These are phyloP conservation scores for Drosophila pachea DNA, from an alignment of 1,140 invertebrate species.

Conservation along the genomic window DNA sequence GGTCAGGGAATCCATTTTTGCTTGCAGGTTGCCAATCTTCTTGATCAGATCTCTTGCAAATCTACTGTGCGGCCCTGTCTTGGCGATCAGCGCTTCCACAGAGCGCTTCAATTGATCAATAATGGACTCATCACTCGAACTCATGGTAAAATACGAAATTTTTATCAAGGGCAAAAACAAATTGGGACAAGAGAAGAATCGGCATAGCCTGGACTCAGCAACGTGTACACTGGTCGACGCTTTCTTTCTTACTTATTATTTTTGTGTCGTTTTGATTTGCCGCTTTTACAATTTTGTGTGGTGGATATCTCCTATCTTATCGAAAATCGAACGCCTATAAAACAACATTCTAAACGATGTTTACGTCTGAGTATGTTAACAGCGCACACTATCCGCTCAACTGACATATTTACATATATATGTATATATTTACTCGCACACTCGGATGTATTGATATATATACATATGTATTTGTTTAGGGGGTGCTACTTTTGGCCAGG, in stretches of 20 bases:
- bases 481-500: constrained; percentile 31
- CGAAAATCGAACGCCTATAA: constrained; percentile 67
- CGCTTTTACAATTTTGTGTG: constrained; percentile 36
- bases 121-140: constrained; percentile 39
- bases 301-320: constrained; percentile 66
- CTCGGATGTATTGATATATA: neutral
- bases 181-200: constrained; percentile 20
- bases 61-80: constrained; percentile 61
- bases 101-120: constrained; percentile 62
- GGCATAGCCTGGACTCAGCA: constrained; percentile 32
- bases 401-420: neutral
- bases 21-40: constrained; percentile 56
- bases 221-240: constrained; percentile 13
- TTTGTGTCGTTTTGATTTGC: constrained; percentile 11
- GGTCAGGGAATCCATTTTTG: constrained; percentile 58
- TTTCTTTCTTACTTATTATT: neutral
- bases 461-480: neutral
- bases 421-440: neutral
- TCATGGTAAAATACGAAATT: constrained; percentile 25
- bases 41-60: constrained; percentile 62
- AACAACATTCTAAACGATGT: constrained; percentile 49
- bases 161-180: neutral
- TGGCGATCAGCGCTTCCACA: constrained; percentile 62
- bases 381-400: constrained; percentile 39
- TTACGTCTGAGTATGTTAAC: constrained; percentile 34